These are phyloP conservation scores for Calyptommatus sinebrachiatus DNA, from an alignment of 2,113 vertebrate species.

Conservation along the genomic window DNA sequence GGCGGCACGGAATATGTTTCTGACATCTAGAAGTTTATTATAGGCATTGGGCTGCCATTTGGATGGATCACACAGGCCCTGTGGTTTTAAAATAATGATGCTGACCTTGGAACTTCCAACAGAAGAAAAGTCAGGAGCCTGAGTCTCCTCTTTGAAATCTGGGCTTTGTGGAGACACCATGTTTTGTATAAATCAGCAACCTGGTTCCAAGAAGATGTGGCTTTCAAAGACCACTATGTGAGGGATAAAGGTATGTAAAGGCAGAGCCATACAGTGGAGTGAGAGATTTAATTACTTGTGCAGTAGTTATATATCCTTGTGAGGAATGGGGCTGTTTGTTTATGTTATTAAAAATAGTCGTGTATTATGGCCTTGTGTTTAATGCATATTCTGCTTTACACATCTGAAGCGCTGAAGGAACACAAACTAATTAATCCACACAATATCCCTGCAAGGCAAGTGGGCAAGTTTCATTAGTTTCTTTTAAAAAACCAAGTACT, in stretches of 20 bases:
- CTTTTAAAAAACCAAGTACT: neutral
- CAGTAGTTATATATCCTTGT: slow-evolving; percentile 18
- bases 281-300: slow-evolving; percentile 39
- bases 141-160: slow-evolving; percentile 57
- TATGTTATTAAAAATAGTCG: slow-evolving; percentile 20
- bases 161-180: slow-evolving; percentile 57
- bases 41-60: slow-evolving; percentile 47
- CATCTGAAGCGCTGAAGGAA: neutral
- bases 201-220: slow-evolving; percentile 36
- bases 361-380: accelerated
- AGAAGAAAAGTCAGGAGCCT: slow-evolving; percentile 27
- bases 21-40: slow-evolving; percentile 53
- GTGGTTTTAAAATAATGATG: slow-evolving; percentile 50
- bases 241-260: slow-evolving; percentile 45
- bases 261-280: slow-evolving; percentile 34
- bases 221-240: slow-evolving; percentile 42
- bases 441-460: neutral
- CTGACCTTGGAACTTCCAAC: slow-evolving; percentile 44
- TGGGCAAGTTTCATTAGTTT: neutral
- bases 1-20: slow-evolving; percentile 31
- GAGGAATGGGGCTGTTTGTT: slow-evolving; percentile 34
- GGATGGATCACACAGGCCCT: slow-evolving; percentile 45
- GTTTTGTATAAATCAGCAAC: slow-evolving; percentile 47
- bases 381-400: accelerated
- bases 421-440: neutral